A percentile compares a stretch with the other conserved stretches of the same genome.
Conservation (phyloP, 2,797 vertebrate genomes). For the Myotis vivesi region DNA sequence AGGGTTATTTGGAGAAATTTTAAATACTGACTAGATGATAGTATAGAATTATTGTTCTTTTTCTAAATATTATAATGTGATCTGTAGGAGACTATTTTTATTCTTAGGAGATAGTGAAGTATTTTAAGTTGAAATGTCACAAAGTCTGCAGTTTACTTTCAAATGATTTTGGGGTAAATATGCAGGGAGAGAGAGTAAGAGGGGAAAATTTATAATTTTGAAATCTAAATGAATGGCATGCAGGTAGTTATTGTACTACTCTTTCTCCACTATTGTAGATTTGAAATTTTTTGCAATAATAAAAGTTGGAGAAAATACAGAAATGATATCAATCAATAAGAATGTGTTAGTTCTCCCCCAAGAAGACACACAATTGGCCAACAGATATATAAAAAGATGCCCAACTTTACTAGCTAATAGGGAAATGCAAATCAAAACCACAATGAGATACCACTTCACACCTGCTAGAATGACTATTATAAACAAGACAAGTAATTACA, state of each 20-base stretch:
- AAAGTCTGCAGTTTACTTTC: neutral
- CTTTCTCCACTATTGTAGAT: neutral
- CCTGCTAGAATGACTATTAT: neutral
- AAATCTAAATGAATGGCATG: neutral
- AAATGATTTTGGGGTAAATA: neutral
- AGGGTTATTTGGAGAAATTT: neutral
- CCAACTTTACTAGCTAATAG: neutral
- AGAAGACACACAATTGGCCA: neutral
- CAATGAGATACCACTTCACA: neutral
- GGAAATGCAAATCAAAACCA: neutral
- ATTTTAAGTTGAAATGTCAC: neutral
- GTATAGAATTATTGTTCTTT: neutral
- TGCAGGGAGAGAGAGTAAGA: neutral
- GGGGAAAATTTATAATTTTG: neutral
- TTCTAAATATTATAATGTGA: neutral
- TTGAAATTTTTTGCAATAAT: neutral
- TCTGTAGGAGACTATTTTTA: neutral
- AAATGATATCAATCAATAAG: neutral
- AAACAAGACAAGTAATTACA: neutral
- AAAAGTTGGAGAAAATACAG: neutral
- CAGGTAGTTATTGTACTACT: neutral
- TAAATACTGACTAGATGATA: neutral
- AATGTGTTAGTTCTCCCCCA: neutral
- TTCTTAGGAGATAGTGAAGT: neutral
- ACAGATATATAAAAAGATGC: neutral